Percentiles rank a stretch among this genome's conserved stretches.
phyloP scores from a whole-genome alignment of 1,140 invertebrate species.

The Campoletis sonorensis region DNA sequence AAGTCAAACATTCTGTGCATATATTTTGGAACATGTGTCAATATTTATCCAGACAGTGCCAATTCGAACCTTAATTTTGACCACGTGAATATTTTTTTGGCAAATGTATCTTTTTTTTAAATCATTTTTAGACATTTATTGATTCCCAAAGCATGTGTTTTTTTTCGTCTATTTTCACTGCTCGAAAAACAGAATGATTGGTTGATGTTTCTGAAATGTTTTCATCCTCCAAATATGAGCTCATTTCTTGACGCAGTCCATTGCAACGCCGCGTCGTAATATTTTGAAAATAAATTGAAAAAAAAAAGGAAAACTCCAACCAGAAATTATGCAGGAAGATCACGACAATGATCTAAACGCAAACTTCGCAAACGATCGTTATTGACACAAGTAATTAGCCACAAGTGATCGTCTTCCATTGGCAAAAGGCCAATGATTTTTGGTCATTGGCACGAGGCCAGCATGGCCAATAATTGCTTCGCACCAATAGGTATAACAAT shows the following conservation, averaged over 20 bases:
- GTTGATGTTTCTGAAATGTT: too few relatives aligned
- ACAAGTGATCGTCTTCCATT: slow-evolving; percentile 3
- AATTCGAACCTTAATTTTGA: neutral
- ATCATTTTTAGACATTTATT: too few relatives aligned
- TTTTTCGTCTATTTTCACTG: too few relatives aligned
- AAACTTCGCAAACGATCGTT: slow-evolving; percentile 5
- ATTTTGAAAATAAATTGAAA: neutral
- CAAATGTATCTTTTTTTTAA: too few relatives aligned
- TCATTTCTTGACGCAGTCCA: too few relatives aligned
- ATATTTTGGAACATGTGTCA: neutral
- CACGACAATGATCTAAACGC: neutral
- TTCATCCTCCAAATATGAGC: too few relatives aligned
- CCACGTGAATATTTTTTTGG: too few relatives aligned
- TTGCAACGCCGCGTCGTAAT: too few relatives aligned
- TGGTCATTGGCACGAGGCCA: neutral
- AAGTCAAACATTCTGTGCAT: neutral
- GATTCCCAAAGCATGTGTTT: too few relatives aligned
- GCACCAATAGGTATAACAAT: slow-evolving; percentile 4
- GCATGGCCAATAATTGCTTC: neutral
- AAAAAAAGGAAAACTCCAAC: neutral
- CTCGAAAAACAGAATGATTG: too few relatives aligned
- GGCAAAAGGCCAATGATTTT: slow-evolving; percentile 22
- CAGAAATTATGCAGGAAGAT: neutral
- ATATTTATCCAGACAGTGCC: neutral
- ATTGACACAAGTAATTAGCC: slow-evolving; percentile 15